Base-by-base conservation (phyloP, 1,140 invertebrate species). In the Sitophilus oryzae region DNA sequence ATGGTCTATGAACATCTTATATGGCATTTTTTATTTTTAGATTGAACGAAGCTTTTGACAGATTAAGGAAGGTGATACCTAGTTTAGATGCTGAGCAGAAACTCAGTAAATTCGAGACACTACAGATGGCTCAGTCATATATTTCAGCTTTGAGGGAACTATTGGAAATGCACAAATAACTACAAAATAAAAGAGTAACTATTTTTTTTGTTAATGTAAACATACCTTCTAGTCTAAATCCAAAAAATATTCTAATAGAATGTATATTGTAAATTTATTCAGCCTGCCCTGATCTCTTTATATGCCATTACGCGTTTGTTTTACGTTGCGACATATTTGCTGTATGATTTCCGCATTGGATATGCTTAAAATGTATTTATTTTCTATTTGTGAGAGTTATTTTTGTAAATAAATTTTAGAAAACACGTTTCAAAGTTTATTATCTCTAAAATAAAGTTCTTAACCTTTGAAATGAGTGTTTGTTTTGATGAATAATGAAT, bases 71-170 rank as follows among this genome's bases (percentile, higher is more conserved):
- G 62, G 88, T 91, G n/a, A 83, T 93, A 14, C 89, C 89, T 0
- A 80, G 77, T 41, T 71, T 87, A 11, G 85, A 85, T 1, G 81
- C 83, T 20, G 86, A 91, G 62, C 81, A 87, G 58, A 88, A 89
- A 66, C 73, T 92, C 2, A 90, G 87, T 60, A 93, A 93, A 71
- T 91, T 86, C 66, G 89, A 93, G 69, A 91, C 89, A 0, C 71
- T 93, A 9, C 88, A 91, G 76, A 90, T 92, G 88, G 89, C 89
- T 0, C 89, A 91, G 64, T 88, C 82, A 10, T 92, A 92, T 66
- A 92, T 92, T 40, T 70, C 78, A 0, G 86, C 86, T 0, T 69
- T 91, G 8, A 77, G 81, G 60, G 84, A 88, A 56, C 70, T 86
- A n/a, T 57, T 78, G 38, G 70, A 71, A 56, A 14, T 52, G 11